Percentiles rank a stretch among this genome's conserved stretches.
phyloP scores from a whole-genome alignment of 2,113 vertebrate genomes.

The Channa maculata region DNA sequence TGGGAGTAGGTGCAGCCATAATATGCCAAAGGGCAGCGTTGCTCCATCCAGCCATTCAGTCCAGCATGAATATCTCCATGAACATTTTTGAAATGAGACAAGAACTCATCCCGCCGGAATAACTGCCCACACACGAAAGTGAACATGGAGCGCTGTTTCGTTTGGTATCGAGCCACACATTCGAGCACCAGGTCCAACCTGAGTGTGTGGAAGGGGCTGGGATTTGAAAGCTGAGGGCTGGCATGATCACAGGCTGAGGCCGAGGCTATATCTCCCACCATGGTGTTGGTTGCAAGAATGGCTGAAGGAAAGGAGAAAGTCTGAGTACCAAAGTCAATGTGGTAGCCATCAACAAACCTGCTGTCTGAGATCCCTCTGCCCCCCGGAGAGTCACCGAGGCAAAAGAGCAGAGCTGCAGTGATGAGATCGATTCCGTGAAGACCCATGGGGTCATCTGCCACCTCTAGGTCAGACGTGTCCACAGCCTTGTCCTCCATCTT shows the following conservation, averaged over 20 bases:
- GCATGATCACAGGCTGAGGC: constrained; percentile 98
- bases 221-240: constrained; percentile 98
- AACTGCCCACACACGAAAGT: constrained; percentile 98
- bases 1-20: constrained; percentile 99
- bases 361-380: constrained; percentile 97
- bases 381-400: constrained; percentile 95
- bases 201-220: constrained; percentile 98
- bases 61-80: constrained; percentile 99
- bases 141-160: constrained; percentile 99
- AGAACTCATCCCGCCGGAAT: constrained; percentile 97
- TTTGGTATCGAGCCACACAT: constrained; percentile 97
- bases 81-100: constrained; percentile 98
- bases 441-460: constrained; percentile 95
- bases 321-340: constrained; percentile 95
- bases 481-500: constrained; percentile 97
- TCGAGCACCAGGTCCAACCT: constrained; percentile 97
- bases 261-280: constrained; percentile 98
- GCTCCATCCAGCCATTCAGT: constrained; percentile 99
- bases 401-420: constrained; percentile 96
- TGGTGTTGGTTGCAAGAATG: constrained; percentile 96
- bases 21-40: constrained; percentile 96
- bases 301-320: constrained; percentile 98
- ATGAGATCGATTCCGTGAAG: constrained; percentile 98
- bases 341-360: constrained; percentile 92
- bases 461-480: constrained; percentile 96